These are phyloP conservation scores for Leuctra nigra DNA, from an alignment of 2,888 invertebrate genomes.

Conservation along the genomic window DNA sequence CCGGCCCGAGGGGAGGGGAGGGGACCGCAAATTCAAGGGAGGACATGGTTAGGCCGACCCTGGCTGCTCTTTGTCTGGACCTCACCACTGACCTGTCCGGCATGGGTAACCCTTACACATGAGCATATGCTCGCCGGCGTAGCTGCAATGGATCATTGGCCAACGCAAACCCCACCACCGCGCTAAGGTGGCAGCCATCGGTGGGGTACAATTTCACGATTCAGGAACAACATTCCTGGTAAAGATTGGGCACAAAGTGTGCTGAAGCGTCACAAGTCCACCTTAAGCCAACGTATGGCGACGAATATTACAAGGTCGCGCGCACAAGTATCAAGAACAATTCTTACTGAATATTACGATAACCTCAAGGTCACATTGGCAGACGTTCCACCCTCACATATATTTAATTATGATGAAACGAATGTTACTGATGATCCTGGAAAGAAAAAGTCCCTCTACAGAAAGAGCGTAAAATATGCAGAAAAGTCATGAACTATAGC, in stretches of 20 bases:
- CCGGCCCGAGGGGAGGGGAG: too few species aligned
- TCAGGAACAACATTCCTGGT: slow-evolving; percentile 7
- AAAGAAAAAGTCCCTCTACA: slow-evolving; percentile 26
- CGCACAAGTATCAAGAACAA: neutral
- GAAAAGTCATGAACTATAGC: slow-evolving; percentile 29
- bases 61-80: too few species aligned
- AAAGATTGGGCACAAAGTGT: slow-evolving; percentile 6
- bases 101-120: too few species aligned
- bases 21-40: too few species aligned
- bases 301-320: neutral
- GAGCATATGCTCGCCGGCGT: too few species aligned
- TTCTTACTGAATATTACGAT: neutral
- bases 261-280: neutral
- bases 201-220: neutral
- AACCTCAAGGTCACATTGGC: slow-evolving; percentile 2
- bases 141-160: too few species aligned
- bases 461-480: slow-evolving; percentile 30
- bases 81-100: too few species aligned
- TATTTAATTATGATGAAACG: slow-evolving; percentile 15
- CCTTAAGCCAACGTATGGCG: neutral
- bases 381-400: neutral
- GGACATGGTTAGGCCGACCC: too few species aligned
- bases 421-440: slow-evolving; percentile 26
- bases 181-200: too few species aligned
- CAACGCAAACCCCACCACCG: too few species aligned